Percentiles rank a stretch among this genome's conserved stretches.
Evolutionary conservation across 92 coral and sea anemone genomes (phyloP).

Genomic region (Scolanthus callimorphus): DNA sequence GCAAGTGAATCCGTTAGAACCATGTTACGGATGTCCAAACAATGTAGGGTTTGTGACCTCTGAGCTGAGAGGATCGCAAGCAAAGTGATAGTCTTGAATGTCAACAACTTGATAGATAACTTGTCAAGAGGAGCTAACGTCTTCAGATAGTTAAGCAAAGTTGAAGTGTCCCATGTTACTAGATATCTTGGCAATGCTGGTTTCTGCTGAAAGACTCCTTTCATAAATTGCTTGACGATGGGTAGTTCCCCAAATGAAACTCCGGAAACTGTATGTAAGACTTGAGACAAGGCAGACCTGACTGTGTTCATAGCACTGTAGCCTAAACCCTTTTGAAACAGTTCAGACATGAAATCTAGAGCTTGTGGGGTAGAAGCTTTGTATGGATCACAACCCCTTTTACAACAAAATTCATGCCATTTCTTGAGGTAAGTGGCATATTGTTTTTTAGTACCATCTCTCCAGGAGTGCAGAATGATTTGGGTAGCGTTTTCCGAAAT

Average conservation of each 20-base stretch:
- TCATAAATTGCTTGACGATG: conserved; percentile 15
- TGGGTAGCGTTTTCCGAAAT: not conserved
- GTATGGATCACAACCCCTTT: not conserved
- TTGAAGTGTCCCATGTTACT: conserved; percentile 37
- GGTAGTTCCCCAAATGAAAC: conserved; percentile 31
- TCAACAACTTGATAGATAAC: not conserved
- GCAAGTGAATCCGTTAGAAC: conserved; percentile 1
- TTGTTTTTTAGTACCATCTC: not conserved
- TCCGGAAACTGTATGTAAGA: conserved; percentile 20
- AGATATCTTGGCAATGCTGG: conserved; percentile 25
- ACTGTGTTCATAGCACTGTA: conserved; percentile 1
- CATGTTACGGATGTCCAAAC: conserved; percentile 26
- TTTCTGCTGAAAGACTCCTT: conserved; percentile 27
- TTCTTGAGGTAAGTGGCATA: not conserved
- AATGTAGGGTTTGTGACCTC: conserved; percentile 1
- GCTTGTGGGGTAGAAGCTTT: not conserved
- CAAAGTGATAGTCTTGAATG: not conserved
- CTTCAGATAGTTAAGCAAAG: not conserved
- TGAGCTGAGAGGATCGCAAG: not conserved
- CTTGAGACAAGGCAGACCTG: conserved; percentile 1
- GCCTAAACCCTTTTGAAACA: not conserved
- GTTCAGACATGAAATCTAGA: not conserved
- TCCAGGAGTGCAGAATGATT: not conserved
- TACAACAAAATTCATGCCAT: not conserved
- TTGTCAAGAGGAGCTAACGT: not conserved